Percentiles rank a stretch among this genome's conserved stretches.
phyloP scores from a whole-genome alignment of 2,113 vertebrate genomes.

The Petroica traversi region DNA sequence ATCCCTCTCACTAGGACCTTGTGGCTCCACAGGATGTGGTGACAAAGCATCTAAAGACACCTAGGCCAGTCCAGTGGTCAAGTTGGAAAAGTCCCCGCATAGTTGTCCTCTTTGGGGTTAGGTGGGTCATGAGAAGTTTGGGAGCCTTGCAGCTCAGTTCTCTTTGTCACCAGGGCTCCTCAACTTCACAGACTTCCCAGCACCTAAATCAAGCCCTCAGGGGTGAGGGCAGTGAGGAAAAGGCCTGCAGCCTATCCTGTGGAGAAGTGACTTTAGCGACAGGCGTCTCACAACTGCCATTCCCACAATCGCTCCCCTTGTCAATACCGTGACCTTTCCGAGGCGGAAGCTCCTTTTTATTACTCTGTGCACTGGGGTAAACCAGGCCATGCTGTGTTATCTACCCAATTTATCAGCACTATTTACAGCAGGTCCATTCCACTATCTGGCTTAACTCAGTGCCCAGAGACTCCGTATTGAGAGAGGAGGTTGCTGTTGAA shows the following conservation, averaged over 20 bases:
- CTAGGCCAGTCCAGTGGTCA: not conserved
- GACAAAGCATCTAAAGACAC: not conserved
- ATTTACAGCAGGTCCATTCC: slow-evolving; percentile 67
- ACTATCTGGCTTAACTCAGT: slow-evolving; percentile 65
- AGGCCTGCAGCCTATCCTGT: not conserved
- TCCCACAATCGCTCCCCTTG: slow-evolving; percentile 12
- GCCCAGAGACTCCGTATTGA: slow-evolving; percentile 59
- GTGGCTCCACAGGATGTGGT: not conserved
- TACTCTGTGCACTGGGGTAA: slow-evolving; percentile 65
- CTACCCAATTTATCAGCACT: slow-evolving; percentile 73
- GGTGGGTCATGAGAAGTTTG: not conserved
- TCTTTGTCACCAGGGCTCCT: not conserved
- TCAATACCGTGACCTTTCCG: slow-evolving; percentile 65
- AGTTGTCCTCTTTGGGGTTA: not conserved
- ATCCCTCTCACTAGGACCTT: not conserved
- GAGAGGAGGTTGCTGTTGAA: slow-evolving; percentile 10
- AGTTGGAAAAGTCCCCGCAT: not conserved
- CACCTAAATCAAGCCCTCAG: not conserved
- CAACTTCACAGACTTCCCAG: not conserved
- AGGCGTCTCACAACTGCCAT: not conserved
- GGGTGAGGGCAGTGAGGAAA: not conserved
- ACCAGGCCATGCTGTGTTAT: slow-evolving; percentile 57
- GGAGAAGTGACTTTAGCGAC: not conserved
- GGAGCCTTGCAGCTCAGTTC: not conserved
- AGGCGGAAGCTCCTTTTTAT: slow-evolving; percentile 60